These are phyloP conservation scores for Drosophila demipolita DNA, from an alignment of 2,888 invertebrate genomes.

Conservation along the genomic window DNA sequence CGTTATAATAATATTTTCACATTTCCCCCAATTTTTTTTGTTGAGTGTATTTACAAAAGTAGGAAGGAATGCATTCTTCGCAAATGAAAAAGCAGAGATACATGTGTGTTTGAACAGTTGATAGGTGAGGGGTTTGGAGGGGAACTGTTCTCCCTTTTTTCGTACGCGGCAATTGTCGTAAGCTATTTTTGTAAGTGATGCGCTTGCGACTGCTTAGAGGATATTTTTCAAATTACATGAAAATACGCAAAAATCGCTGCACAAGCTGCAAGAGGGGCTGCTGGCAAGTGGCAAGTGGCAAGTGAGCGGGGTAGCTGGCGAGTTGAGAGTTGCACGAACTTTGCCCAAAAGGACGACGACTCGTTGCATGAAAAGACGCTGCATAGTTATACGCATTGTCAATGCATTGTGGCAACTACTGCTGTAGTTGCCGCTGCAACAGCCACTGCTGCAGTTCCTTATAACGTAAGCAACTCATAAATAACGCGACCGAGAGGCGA, in stretches of 20 bases:
- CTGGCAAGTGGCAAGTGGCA: not conserved
- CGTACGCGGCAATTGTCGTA: constrained; percentile 38
- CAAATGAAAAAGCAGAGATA: constrained; percentile 23
- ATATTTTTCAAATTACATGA: constrained; percentile 56
- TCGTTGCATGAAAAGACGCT: constrained; percentile 17
- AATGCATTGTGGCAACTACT: constrained; percentile 43
- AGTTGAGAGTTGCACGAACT: constrained; percentile 54
- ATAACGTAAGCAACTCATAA: constrained; percentile 77
- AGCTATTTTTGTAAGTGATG: constrained; percentile 23
- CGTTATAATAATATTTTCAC: not conserved
- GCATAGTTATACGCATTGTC: constrained; percentile 43
- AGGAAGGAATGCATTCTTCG: not conserved
- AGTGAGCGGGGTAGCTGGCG: not conserved
- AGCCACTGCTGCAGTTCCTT: constrained; percentile 66
- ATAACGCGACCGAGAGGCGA: constrained; percentile 64
- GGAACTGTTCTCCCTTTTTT: not conserved
- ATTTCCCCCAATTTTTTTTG: not conserved
- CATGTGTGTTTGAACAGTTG: constrained; percentile 22
- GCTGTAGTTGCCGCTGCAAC: constrained; percentile 16
- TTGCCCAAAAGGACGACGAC: constrained; percentile 63
- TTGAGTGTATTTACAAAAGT: constrained; percentile 1
- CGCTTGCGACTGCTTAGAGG: constrained; percentile 47
- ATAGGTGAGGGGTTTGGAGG: not conserved
- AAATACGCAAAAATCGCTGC: constrained; percentile 58
- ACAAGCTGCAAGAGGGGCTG: constrained; percentile 1